Base-by-base conservation (phyloP, 2,797 vertebrate genomes). In the Mallotus villosus region DNA sequence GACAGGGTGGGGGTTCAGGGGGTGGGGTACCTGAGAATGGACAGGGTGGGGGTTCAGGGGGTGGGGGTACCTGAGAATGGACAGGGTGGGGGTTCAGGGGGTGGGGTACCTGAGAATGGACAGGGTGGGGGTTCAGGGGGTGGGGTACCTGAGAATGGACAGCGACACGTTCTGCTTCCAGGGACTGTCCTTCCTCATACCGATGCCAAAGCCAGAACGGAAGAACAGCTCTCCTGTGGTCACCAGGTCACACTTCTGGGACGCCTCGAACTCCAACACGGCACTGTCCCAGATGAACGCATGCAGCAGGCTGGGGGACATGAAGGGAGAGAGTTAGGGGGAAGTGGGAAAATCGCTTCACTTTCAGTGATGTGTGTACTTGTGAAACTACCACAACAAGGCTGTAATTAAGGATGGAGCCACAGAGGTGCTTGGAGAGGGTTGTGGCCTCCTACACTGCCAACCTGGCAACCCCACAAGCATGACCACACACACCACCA, bases 211-310 rank as follows among this genome's bases (percentile, higher is more conserved):
- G 67, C 97, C 97, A 0, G 97, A 99, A 78, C 97, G 96, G 90
- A 99, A 99, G 92, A 99, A 99, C 32, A 99, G 94, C 82, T 99
- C 97, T 78, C 97, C 97, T 0, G 97, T 98, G 0, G 97, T 99
- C 87, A 99, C 97, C 84, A 99, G 92, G 85, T 99, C 97, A 25
- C 97, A 99, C 87, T 99, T 99, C 91, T 99, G 97, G 0, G 97
- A 99, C 1, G 97, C 97, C 85, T 99, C 97, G 0, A 99, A 98
- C 91, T 99, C 97, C 88, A 99, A 86, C 83, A 98, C 97, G 0
- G 97, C 97, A 0, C 96, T 98, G 90, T 99, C 97, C 97, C 97
- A 99, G 91, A 99, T 98, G 92, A 99, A 98, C 68, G 97, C 97
- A 0, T 99, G 97, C 78, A 99, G 96, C 85, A 96, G 96, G 86